Evolutionary conservation across 2,113 vertebrate species (phyloP).

Genomic region (Mesembrinibis cayennensis): DNA sequence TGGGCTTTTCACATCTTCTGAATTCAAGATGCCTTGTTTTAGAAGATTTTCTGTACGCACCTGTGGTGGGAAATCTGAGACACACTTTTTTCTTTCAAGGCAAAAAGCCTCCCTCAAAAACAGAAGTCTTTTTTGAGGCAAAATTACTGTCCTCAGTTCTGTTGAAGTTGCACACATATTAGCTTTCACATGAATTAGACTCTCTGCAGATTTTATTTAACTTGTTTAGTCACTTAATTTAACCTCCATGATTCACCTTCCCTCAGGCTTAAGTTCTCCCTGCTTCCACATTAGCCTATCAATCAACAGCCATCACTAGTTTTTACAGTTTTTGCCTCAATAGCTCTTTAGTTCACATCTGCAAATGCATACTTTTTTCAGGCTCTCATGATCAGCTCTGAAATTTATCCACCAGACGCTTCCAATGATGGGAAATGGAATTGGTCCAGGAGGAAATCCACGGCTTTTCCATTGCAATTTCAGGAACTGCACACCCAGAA

Average conservation of each 20-base stretch:
- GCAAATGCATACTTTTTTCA: constrained; percentile 13
- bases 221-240: neutral
- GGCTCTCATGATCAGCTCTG: neutral
- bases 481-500: constrained; percentile 17
- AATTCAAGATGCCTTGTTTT: neutral
- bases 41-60: neutral
- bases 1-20: neutral
- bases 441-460: constrained; percentile 45
- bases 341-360: neutral
- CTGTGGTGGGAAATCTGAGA: neutral
- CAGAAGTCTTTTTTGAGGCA: neutral
- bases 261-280: neutral
- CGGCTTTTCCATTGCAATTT: constrained; percentile 37
- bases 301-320: neutral
- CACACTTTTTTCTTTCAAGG: neutral
- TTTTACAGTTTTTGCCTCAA: neutral
- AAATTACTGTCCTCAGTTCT: neutral
- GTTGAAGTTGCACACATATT: neutral
- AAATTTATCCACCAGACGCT: constrained; percentile 11
- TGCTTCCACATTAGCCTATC: neutral
- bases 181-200: neutral
- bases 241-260: neutral
- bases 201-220: neutral
- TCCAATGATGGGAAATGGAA: constrained; percentile 44
- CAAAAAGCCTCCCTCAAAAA: neutral